phyloP scores from a whole-genome alignment of 2,113 vertebrate genomes.

The Rynchops niger region DNA sequence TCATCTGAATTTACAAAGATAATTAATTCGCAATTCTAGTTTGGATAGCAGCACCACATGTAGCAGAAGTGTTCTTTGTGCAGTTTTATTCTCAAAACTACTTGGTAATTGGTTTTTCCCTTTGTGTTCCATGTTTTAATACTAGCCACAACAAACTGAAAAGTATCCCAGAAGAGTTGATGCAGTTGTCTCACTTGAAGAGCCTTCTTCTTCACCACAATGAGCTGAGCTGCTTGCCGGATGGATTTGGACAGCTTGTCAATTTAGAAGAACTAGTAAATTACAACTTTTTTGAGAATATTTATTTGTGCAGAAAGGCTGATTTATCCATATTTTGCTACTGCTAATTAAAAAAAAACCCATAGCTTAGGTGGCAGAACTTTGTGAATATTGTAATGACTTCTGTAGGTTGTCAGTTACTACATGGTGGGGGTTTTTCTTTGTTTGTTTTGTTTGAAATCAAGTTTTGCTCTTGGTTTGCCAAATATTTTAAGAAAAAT shows the following conservation, averaged over 20 bases:
- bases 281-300: neutral
- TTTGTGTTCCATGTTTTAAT: neutral
- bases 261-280: constrained; percentile 89
- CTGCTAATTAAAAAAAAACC: neutral
- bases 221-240: constrained; percentile 79
- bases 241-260: constrained; percentile 82
- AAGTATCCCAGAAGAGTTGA: constrained; percentile 81
- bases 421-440: neutral
- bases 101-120: neutral
- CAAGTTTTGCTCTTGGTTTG: neutral
- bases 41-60: neutral
- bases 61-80: neutral
- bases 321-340: neutral
- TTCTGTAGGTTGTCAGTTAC: neutral
- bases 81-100: neutral
- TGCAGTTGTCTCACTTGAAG: constrained; percentile 78
- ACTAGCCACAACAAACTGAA: constrained; percentile 89
- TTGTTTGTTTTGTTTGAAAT: neutral
- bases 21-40: neutral
- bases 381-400: neutral
- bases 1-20: too few relatives aligned
- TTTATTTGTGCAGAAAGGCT: neutral
- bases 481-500: neutral
- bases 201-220: constrained; percentile 89
- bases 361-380: neutral